Evolutionary conservation across 2,797 vertebrate genomes (phyloP), one percentile per base, ranked within the genome.

Genomic region (Mycteria americana): DNA sequence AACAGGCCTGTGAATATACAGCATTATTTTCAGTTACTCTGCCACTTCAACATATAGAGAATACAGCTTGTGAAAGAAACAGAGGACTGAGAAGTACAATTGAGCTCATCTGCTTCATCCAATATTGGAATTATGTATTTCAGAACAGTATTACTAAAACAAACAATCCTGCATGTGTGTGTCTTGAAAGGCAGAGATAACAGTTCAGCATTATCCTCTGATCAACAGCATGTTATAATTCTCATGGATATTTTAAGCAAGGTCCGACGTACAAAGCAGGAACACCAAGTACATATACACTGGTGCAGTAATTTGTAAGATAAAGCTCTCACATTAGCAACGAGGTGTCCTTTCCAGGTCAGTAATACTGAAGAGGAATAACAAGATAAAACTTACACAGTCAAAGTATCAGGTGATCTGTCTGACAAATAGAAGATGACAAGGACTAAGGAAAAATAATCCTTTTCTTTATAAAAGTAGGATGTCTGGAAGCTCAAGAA

Each of bases 261-360:
- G 56, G 76, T 94, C 11, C 0, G 13, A 62, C 24, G 54, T 4
- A 74, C 33, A 62, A 75, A 85, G 73, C 43, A 91, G 59, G 33
- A 91, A 69, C 63, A 86, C 39, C 88, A 86, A 88, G 51, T 50
- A 57, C 39, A 18, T 31, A 76, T 7, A 83, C 11, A 64, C 13
- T 31, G 46, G 41, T 3, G 1, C 72, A 86, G 73, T 84, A 78
- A 97, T 80, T 92, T 85, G 27, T 83, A 89, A 89, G 68, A 78
- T 28, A 95, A 92, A 89, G 57, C 41, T 85, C 59, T 85, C 33
- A 11, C 37, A 53, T 80, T 59, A 95, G 89, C 81, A 92, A 41
- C 41, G 14, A 72, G 39, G 69, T 88, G 87, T 73, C 85, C 87
- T 88, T 93, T 91, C 69, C 72, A 88, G 81, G 65, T 93, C 78